Percentiles rank a stretch among this genome's conserved stretches.
phyloP scores from a whole-genome alignment of 2,797 vertebrate species.

The Peromyscus aztecus region DNA sequence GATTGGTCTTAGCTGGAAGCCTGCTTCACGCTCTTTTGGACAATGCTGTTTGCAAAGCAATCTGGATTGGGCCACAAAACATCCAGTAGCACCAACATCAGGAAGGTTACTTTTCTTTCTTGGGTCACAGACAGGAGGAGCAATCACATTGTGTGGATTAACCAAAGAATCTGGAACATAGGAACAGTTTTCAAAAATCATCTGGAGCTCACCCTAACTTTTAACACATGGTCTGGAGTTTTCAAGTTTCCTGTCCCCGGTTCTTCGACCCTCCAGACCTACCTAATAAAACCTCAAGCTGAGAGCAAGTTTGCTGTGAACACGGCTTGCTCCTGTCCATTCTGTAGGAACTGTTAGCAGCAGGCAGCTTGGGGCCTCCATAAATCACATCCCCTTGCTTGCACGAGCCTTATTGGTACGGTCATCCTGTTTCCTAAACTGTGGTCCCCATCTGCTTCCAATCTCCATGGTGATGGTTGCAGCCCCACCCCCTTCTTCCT shows the following conservation, averaged over 20 bases:
- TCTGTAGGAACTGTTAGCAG: background rate
- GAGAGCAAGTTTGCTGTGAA: background rate
- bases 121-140: constrained; percentile 27
- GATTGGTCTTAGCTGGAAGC: background rate
- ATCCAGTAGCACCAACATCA: background rate
- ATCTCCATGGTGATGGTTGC: background rate
- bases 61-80: constrained; percentile 9
- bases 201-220: background rate
- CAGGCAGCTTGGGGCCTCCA: fast-evolving
- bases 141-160: background rate
- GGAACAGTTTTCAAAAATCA: background rate
- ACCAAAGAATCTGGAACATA: constrained; percentile 46
- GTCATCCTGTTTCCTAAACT: background rate
- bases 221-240: background rate
- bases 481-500: fast-evolving
- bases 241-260: background rate
- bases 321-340: background rate
- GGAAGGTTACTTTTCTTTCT: constrained; percentile 33
- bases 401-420: background rate
- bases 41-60: background rate
- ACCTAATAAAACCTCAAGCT: background rate
- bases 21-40: background rate
- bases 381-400: background rate
- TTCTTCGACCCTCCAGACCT: constrained; percentile 4
- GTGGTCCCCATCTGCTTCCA: background rate